These are phyloP conservation scores for Ditula angustiorana DNA, from an alignment of 2,888 invertebrate species.

Conservation along the genomic window DNA sequence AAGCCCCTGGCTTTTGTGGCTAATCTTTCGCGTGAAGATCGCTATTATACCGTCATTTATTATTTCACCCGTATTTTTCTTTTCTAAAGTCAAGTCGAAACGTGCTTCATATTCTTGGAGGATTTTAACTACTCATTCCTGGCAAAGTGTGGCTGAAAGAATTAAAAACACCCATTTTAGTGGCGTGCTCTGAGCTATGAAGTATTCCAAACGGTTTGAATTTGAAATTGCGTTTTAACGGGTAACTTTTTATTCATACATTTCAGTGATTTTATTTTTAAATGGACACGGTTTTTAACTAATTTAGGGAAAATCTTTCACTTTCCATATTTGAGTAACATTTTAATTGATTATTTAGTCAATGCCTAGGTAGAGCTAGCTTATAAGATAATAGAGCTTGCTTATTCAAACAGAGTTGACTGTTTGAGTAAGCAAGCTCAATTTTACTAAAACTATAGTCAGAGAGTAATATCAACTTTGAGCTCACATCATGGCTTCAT, in stretches of 20 bases:
- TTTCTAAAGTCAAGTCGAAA: slow-evolving; percentile 74
- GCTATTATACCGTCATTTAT: slow-evolving; percentile 83
- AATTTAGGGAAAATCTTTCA: neutral
- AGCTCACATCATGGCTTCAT: slow-evolving; percentile 9
- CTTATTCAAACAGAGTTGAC: neutral
- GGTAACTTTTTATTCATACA: slow-evolving; percentile 55
- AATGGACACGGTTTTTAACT: neutral
- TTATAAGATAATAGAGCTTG: no score
- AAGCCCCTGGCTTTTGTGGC: slow-evolving; percentile 82
- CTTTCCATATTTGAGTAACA: neutral
- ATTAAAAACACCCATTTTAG: slow-evolving; percentile 73
- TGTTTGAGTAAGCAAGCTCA: slow-evolving; percentile 8
- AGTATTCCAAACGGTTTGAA: slow-evolving; percentile 74
- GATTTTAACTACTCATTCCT: slow-evolving; percentile 61
- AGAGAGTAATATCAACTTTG: slow-evolving; percentile 9
- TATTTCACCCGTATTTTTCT: slow-evolving; percentile 77
- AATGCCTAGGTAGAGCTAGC: no score
- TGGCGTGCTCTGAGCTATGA: slow-evolving; percentile 66
- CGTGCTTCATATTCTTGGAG: slow-evolving; percentile 70
- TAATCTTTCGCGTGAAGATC: slow-evolving; percentile 84
- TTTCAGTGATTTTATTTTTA: slow-evolving; percentile 44
- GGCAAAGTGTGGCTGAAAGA: slow-evolving; percentile 64
- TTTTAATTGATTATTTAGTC: no score
- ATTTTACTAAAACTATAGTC: slow-evolving; percentile 7
- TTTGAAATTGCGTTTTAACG: slow-evolving; percentile 75